Evolutionary conservation across 2,797 vertebrate genomes (phyloP), one percentile per base, ranked within the genome.

Genomic region (Adrianichthys oophorus): DNA sequence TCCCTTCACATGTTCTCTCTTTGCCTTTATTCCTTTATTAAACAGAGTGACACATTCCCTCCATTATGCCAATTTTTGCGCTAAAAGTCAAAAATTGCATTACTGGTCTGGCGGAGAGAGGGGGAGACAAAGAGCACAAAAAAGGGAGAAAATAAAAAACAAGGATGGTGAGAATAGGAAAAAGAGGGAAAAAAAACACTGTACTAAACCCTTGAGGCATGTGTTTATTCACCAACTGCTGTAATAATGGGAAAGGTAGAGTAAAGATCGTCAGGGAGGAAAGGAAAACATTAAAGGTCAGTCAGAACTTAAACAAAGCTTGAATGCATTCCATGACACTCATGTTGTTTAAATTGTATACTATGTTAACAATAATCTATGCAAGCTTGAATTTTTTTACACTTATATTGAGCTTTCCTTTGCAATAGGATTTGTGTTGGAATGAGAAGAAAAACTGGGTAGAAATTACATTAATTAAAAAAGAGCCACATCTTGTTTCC

Each of bases 1-100:
- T 7, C 43, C n/a, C 8, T 70, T 69, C 62, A 76, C 80, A 81
- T 85, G 66, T 71, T 74, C 74, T 58, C 57, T 73, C 67, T 68
- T 69, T 70, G 61, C 68, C 68, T 79, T 84, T 83, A 86, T 82
- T 86, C 73, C 74, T 84, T 84, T 86, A 87, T 86, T 85, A 87
- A 88, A 81, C 79, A 78, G 74, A 75, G 71, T 60, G 67, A 42
- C 78, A 71, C 77, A 70, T 63, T 79, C 67, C 72, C 72, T 85
- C 74, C 58, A 78, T 85, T 79, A 81, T 83, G 83, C 82, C 79
- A 53, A 71, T 75, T 78, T 83, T 72, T 59, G 65, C 62, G 78
- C 68, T 77, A 71, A 82, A 73, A 79, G 84, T 78, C 6, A 85
- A 84, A 87, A 80, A 89, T 80, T 79, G 79, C 78, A 50, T 72